Conservation (phyloP, 2,113 vertebrate genomes). For the Rhinoptilus africanus region DNA sequence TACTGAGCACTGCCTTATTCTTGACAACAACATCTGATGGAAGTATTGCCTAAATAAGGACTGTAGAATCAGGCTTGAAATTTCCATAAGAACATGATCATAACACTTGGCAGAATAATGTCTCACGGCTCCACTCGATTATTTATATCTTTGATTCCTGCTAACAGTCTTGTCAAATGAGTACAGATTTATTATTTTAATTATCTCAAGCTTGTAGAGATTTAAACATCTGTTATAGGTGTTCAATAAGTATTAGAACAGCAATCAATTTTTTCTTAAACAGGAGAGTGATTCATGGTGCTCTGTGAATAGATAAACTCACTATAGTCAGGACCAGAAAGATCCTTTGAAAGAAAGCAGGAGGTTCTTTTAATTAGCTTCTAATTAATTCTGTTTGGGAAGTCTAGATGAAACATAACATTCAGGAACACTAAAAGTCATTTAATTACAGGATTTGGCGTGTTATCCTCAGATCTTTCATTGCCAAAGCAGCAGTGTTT, state of each 20-base stretch:
- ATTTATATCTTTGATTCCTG: slow-evolving; percentile 63
- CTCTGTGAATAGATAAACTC: slow-evolving; percentile 47
- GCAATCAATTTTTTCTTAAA: slow-evolving; percentile 71
- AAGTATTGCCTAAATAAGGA: not conserved
- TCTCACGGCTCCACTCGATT: not conserved
- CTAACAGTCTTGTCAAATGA: slow-evolving; percentile 57
- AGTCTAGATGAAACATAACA: slow-evolving; percentile 42
- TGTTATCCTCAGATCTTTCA: slow-evolving; percentile 20
- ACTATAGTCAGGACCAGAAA: slow-evolving; percentile 8
- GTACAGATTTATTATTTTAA: slow-evolving; percentile 76
- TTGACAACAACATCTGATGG: not conserved
- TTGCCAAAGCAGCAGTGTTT: not conserved
- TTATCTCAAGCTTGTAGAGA: slow-evolving; percentile 68
- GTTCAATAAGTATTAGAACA: slow-evolving; percentile 76
- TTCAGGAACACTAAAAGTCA: slow-evolving; percentile 35
- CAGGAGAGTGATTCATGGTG: slow-evolving; percentile 54
- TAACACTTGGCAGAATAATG: not conserved
- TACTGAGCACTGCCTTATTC: not conserved
- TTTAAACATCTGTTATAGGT: slow-evolving; percentile 74
- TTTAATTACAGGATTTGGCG: slow-evolving; percentile 54
- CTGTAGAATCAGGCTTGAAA: not conserved
- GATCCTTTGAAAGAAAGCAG: slow-evolving; percentile 35
- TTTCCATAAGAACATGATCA: not conserved
- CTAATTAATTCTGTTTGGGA: slow-evolving; percentile 58
- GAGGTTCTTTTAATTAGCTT: slow-evolving; percentile 55